phyloP scores from a whole-genome alignment of 2,888 invertebrate genomes.

The Stenoptilia bipunctidactyla region DNA sequence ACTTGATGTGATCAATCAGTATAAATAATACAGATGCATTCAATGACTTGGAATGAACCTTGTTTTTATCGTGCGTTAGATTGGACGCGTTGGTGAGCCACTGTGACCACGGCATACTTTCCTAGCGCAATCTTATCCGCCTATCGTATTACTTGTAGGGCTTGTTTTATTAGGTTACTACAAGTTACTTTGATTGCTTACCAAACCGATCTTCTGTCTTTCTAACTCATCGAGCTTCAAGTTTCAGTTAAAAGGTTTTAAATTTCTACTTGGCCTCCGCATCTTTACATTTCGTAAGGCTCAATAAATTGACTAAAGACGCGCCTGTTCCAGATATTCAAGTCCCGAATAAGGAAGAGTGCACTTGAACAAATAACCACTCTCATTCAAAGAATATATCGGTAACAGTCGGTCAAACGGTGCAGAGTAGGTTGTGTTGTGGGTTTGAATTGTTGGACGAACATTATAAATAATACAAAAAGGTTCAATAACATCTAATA shows the following conservation, averaged over 20 bases:
- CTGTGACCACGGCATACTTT: slow-evolving; percentile 50
- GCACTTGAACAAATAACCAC: slow-evolving; percentile 53
- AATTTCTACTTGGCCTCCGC: background rate
- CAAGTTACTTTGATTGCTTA: background rate
- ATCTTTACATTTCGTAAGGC: slow-evolving; percentile 1
- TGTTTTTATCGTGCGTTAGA: too few species aligned
- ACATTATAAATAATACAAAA: too few species aligned
- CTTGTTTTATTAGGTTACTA: slow-evolving; percentile 28
- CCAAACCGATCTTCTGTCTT: background rate
- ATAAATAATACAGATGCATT: too few species aligned
- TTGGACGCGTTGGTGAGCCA: slow-evolving; percentile 25
- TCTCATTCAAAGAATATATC: slow-evolving; percentile 27
- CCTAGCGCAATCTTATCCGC: slow-evolving; percentile 49
- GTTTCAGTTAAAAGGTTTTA: background rate
- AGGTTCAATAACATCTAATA: too few species aligned
- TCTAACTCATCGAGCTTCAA: background rate
- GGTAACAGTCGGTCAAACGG: background rate
- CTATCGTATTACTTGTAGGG: slow-evolving; percentile 35
- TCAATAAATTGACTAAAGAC: slow-evolving; percentile 24
- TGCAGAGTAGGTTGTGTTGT: background rate
- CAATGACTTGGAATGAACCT: too few species aligned
- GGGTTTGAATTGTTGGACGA: too few species aligned
- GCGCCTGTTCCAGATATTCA: slow-evolving; percentile 22
- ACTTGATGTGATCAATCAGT: too few species aligned
- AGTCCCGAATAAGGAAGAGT: slow-evolving; percentile 38